Evolutionary conservation across 2,797 vertebrate genomes (phyloP).

Genomic region (Leptatherina wallacei): DNA sequence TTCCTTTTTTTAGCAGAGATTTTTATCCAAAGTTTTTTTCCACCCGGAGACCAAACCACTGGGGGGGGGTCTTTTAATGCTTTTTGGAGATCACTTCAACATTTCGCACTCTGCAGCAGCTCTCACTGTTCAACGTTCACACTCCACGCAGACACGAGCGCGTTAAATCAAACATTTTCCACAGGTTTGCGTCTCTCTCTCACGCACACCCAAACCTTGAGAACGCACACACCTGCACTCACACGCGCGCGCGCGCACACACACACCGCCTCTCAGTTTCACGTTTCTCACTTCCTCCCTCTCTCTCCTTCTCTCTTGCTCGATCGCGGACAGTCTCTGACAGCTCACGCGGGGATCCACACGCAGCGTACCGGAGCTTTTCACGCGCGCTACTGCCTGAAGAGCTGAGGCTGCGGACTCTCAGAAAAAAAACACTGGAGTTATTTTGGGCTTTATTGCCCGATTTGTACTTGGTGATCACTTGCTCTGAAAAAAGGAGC

Average conservation of each 20-base stretch:
- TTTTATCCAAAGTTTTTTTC: background rate
- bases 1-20: too few relatives aligned
- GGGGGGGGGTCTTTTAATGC: background rate
- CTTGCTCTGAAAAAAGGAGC: background rate
- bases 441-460: background rate
- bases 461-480: background rate
- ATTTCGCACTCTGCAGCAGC: background rate
- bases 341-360: constrained; percentile 33
- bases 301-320: constrained; percentile 6
- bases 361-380: constrained; percentile 1
- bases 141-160: background rate
- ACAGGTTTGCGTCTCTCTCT: background rate
- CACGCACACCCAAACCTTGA: background rate
- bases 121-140: background rate
- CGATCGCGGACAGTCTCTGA: constrained; percentile 28
- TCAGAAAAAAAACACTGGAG: background rate
- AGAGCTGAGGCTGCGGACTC: background rate
- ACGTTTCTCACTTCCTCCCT: constrained; percentile 28
- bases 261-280: constrained; percentile 1
- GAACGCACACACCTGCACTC: background rate
- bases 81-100: background rate
- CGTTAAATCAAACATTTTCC: constrained; percentile 26
- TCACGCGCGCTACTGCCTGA: constrained; percentile 2
- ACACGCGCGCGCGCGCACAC: background rate
- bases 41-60: background rate